Base-by-base conservation (phyloP, 2,113 vertebrate species). In the Phrynosoma blainvillii region DNA sequence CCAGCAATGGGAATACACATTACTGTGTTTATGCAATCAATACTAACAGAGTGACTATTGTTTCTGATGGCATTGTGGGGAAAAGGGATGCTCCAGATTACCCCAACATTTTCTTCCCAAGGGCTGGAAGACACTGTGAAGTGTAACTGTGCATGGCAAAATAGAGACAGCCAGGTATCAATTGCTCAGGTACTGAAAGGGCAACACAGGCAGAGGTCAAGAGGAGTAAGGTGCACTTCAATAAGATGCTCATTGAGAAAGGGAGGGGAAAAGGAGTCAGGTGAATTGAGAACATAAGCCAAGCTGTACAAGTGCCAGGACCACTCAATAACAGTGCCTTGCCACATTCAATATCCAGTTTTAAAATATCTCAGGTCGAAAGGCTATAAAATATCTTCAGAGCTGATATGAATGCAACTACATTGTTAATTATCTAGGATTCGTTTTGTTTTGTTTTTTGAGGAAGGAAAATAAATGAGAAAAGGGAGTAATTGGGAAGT, bases 11-110 rank as follows among this genome's bases (percentile, higher is more conserved):
- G 84, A 84, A 1, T 62, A 59, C 30, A 80, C 1, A 2, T 73
- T 82, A 66, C 84, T 78, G 76, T 85, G 8, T 42, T 78, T 59
- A 83, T 86, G 62, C 47, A 82, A 83, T 77, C 52, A 27, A 83
- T 79, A 68, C 86, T 75, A 84, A 81, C 36, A 54, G 89, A 84
- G 10, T 2, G 20, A 42, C 2, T 77, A 66, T 47, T 87, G 42
- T 83, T 90, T 87, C 88, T 40, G 82, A 0, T 42, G 20, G 30
- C 76, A 20, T 25, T 85, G 82, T 78, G 47, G 85, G n/a, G 32
- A 42, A 42, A 23, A 20, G 32, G 32, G 73, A 59, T 75, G 40
- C 42, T 75, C 65, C 59, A 6, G 0, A 2, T 30, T 18, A 86
- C 3, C 47, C 1, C 56, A 84, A 12, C 56, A 42, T 40, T 68